Evolutionary conservation across 92 coral and sea anemone genomes (phyloP).

Genomic region (Porites cylindrica): DNA sequence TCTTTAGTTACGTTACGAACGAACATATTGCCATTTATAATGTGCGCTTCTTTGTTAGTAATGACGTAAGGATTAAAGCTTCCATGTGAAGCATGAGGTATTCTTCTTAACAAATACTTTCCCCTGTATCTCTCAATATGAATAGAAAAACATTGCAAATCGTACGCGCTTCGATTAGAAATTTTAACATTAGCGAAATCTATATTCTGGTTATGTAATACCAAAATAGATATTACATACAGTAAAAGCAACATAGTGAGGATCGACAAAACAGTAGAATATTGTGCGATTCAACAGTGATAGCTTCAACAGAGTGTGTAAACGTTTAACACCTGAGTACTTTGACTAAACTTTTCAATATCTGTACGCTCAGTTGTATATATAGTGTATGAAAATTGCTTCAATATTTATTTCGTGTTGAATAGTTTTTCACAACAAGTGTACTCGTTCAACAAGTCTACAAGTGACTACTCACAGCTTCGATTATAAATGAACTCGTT

Average conservation of each 20-base stretch:
- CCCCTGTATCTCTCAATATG: slow-evolving; percentile 30
- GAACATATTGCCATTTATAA: too few species aligned
- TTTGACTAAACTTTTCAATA: not conserved
- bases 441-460: too few species aligned
- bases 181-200: not conserved
- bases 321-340: not conserved
- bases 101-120: slow-evolving; percentile 43
- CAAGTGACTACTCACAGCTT: too few species aligned
- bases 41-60: slow-evolving; percentile 57
- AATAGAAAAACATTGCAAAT: slow-evolving; percentile 1
- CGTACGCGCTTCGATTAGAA: not conserved
- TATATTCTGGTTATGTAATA: not conserved
- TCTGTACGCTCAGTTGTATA: not conserved
- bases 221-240: not conserved
- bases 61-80: slow-evolving; percentile 55
- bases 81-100: slow-evolving; percentile 47
- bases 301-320: not conserved
- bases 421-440: too few species aligned
- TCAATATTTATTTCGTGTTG: too few species aligned
- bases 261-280: not conserved
- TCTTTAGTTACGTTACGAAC: slow-evolving; percentile 10
- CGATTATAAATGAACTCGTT: too few species aligned
- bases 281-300: not conserved
- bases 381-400: not conserved
- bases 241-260: not conserved